These are phyloP conservation scores for Bubo scandiacus DNA, from an alignment of 2,113 vertebrate species.

Conservation along the genomic window DNA sequence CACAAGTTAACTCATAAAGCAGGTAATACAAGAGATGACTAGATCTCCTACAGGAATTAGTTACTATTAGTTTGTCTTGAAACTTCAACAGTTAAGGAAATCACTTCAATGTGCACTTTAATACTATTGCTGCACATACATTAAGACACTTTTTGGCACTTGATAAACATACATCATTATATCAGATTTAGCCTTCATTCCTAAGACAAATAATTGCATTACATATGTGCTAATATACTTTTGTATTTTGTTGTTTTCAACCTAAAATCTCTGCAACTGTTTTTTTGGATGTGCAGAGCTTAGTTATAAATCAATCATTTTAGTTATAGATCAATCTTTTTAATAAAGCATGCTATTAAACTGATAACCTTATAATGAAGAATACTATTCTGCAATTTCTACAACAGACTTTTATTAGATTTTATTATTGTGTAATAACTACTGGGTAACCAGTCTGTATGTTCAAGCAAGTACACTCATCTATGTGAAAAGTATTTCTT, in stretches of 20 bases:
- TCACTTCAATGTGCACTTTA: neutral
- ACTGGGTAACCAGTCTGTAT: neutral
- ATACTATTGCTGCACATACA: neutral
- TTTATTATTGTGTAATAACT: neutral
- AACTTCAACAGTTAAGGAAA: neutral
- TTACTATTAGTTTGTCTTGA: neutral
- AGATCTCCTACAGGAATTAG: neutral
- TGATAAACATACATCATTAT: neutral
- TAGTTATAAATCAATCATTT: neutral
- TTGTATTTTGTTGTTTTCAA: neutral
- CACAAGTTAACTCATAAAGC: neutral
- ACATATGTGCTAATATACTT: neutral
- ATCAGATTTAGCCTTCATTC: neutral
- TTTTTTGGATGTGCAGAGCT: neutral
- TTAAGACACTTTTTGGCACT: neutral
- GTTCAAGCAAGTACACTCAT: neutral
- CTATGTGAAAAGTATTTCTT: neutral
- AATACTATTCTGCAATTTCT: neutral
- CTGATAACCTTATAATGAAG: neutral
- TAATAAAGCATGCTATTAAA: neutral
- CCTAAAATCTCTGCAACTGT: neutral
- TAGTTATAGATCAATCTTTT: neutral
- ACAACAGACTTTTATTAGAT: neutral
- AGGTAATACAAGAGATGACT: neutral
- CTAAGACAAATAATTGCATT: neutral